Base-by-base conservation (phyloP, 1,140 invertebrate species). In the Drosophila trapezifrons region DNA sequence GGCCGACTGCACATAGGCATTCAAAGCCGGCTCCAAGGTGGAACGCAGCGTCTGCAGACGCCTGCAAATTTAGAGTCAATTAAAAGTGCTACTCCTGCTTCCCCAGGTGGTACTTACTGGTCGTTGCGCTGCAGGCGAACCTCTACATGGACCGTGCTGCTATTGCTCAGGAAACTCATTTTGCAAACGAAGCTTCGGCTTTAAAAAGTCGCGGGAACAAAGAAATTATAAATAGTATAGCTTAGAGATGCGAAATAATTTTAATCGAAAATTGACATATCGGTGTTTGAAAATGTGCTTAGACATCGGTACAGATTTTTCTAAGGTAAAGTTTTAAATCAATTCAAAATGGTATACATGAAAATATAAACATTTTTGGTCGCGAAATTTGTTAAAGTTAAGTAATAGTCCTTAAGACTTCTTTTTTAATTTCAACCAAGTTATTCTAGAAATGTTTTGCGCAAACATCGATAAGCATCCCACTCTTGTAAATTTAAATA, bases 111-210 rank as follows among this genome's bases (percentile, higher is more conserved):
- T 52, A 79, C 82, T 90, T 18, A 91, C 90, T 70, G 49, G 0
- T 75, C 67, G n/a, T 15, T 51, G 25, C 57, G 63, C 7, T 70
- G 62, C 6, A 87, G 17, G 9, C 76, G 78, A n/a, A 91, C 80
- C 76, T 91, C 90, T 7, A 91, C 85, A 18, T 91, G 85, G 6
- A 90, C 59, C 6, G 75, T 75, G 46, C 71, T 57, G 45, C 56
- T 76, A 9, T 54, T 65, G 55, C 60, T 86, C 35, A 91, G 57
- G 4, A 86, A 80, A 74, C 46, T 89, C 85, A 91, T 91, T 51
- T 59, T 42, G 15, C 8, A 20, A 15, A 3, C 17, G 0, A n/a
- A 20, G 22, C 42, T 35, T n/a, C 8, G 15, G 18, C 25, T 57
- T 63, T 66, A 9, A 70, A 43, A 75, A 69, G 27, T 76, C 55